Conservation (phyloP, 2,113 vertebrate genomes). For the Colaptes auratus region DNA sequence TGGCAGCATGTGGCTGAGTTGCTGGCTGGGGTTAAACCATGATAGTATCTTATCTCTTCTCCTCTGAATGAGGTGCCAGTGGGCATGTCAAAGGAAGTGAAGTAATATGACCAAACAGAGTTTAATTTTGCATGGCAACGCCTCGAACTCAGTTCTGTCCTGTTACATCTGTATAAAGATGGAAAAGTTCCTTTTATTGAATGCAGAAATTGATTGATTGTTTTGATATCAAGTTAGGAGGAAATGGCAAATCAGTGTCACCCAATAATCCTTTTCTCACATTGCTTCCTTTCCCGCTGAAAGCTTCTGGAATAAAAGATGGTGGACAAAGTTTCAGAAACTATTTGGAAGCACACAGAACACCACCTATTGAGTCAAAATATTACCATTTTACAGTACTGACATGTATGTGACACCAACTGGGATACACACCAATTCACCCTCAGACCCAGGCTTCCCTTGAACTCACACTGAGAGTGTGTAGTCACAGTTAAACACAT, state of each 20-base stretch:
- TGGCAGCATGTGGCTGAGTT: neutral
- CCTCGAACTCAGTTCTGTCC: neutral
- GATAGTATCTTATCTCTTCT: neutral
- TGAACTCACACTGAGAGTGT: neutral
- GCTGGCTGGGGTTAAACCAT: too few species aligned
- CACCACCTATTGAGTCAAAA: neutral
- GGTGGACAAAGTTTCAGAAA: neutral
- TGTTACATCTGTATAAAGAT: neutral
- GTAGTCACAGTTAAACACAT: neutral
- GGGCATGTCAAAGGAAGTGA: neutral
- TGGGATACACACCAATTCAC: neutral
- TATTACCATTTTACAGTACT: neutral
- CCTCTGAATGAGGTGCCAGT: neutral
- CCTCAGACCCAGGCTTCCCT: neutral
- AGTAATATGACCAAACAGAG: neutral
- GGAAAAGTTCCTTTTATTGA: neutral
- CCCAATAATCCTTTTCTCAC: neutral
- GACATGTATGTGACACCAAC: neutral
- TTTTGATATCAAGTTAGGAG: neutral
- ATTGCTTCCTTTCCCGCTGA: neutral
- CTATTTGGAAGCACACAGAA: neutral
- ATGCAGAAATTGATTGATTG: neutral
- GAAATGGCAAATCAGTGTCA: neutral
- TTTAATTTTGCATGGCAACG: neutral
- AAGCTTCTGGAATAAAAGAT: neutral